A percentile compares a stretch with the other conserved stretches of the same genome.
These are phyloP conservation scores for Anas platyrhynchos DNA, from an alignment of 2,113 vertebrate genomes.

Conservation along the genomic window DNA sequence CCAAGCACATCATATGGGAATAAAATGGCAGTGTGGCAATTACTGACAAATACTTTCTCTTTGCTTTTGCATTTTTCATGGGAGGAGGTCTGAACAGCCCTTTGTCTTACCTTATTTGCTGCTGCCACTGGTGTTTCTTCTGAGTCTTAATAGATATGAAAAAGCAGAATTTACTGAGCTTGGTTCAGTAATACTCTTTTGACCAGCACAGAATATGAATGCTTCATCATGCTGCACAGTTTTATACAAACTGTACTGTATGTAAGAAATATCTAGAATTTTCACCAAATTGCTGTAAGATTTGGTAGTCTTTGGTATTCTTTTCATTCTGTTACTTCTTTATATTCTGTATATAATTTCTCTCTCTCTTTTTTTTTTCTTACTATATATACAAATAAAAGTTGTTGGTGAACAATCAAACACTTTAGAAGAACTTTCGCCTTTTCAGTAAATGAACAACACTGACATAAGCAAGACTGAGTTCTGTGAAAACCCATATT, in stretches of 20 bases:
- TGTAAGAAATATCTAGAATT: neutral
- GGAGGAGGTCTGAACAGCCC: neutral
- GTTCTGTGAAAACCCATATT: neutral
- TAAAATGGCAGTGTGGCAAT: neutral
- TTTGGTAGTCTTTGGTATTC: neutral
- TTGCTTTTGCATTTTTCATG: neutral
- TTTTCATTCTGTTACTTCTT: neutral
- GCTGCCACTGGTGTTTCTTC: neutral
- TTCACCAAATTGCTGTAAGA: neutral
- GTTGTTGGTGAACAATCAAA: neutral
- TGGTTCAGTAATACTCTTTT: neutral
- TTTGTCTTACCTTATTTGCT: neutral
- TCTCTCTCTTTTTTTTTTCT: no score
- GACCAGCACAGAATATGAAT: neutral
- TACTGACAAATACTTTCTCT: neutral
- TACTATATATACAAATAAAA: neutral
- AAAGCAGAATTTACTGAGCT: neutral
- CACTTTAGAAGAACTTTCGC: neutral
- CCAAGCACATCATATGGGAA: neutral
- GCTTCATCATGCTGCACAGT: neutral
- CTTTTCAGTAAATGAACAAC: conserved; percentile 7
- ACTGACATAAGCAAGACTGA: neutral
- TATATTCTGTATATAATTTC: neutral
- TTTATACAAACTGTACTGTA: neutral
- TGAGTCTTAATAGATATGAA: neutral